Evolutionary conservation across 2,797 vertebrate genomes (phyloP), one percentile per base, ranked within the genome.

Genomic region (Mormyrops boulengeri): DNA sequence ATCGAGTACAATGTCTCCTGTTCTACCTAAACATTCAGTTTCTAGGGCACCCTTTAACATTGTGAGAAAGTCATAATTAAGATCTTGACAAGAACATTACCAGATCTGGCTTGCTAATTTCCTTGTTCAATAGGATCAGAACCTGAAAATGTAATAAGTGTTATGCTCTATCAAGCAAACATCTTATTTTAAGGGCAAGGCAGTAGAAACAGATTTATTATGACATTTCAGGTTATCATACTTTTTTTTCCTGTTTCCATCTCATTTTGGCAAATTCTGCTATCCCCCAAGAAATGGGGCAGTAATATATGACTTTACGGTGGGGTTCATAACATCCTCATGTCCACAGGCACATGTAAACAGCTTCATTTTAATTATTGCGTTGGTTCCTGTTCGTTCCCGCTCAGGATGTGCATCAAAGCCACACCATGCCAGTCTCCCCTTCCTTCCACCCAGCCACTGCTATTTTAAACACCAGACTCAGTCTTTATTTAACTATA

Each of bases 31-130:
- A 66, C 80, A 88, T 86, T 88, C 50, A 11, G 52, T 89, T 52
- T 55, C 62, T 85, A 82, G 80, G 77, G 34, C 47, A 66, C 52
- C 50, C 69, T 89, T 91, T 88, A 49, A 47, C 87, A 44, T 87
- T 41, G 41, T 47, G 47, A 41, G 88, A 38, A 44, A 50, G 34
- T 44, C 82, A 86, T 55, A 87, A 73, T 89, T 69, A 89, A 89
- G 55, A 84, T 60, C 57, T 44, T 73, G 89, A 89, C 84, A 89
- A 69, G 89, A 49, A 89, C 55, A 89, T 85, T 50, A 89, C 17
- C 77, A 44, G 41, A 47, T 62, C 26, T 66, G 82, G 49, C 26
- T 60, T 50, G 80, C 41, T 69, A 66, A 89, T 49, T 50, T 85
- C 14, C 57, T 69, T 14, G 22, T 86, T 86, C 49, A 86, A 69